Conservation (phyloP, 1,140 invertebrate genomes). For the Aplysia californica region DNA sequence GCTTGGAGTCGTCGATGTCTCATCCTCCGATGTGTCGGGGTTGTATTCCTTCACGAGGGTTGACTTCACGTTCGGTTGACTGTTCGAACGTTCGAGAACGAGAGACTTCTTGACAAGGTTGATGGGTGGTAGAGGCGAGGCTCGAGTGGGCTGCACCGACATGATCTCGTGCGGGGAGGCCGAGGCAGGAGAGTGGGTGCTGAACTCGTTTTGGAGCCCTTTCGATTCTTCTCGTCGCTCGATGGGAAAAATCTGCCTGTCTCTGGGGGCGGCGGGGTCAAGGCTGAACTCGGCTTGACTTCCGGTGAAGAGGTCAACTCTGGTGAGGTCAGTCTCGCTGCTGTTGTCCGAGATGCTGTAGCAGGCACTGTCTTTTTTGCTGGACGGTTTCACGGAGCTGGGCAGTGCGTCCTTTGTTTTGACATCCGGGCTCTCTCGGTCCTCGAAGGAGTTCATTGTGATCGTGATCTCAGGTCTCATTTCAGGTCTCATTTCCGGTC, state of each 20-base stretch:
- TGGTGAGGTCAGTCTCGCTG: slow-evolving; percentile 18
- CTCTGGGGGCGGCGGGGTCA: background rate
- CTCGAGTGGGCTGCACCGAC: too few relatives aligned
- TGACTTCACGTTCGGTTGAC: background rate
- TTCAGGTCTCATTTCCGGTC: background rate
- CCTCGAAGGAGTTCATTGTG: background rate
- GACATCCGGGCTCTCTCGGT: background rate
- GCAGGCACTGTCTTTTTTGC: slow-evolving; percentile 27
- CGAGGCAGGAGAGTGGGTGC: background rate
- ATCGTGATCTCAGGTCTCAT: background rate
- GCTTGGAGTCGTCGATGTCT: too few relatives aligned
- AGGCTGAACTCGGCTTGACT: background rate
- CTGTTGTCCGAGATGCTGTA: slow-evolving; percentile 17
- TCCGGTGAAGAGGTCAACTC: background rate
- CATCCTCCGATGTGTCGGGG: background rate
- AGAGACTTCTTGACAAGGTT: too few relatives aligned
- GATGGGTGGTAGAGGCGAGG: too few relatives aligned
- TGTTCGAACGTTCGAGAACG: background rate
- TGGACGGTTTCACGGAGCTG: background rate
- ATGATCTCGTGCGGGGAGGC: too few relatives aligned
- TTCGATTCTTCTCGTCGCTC: background rate
- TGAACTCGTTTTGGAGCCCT: background rate
- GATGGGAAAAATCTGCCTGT: background rate
- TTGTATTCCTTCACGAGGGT: background rate
- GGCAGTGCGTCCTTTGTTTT: background rate